phyloP scores from a whole-genome alignment of 1,140 invertebrate species.

The Wiebesia pumilae region DNA sequence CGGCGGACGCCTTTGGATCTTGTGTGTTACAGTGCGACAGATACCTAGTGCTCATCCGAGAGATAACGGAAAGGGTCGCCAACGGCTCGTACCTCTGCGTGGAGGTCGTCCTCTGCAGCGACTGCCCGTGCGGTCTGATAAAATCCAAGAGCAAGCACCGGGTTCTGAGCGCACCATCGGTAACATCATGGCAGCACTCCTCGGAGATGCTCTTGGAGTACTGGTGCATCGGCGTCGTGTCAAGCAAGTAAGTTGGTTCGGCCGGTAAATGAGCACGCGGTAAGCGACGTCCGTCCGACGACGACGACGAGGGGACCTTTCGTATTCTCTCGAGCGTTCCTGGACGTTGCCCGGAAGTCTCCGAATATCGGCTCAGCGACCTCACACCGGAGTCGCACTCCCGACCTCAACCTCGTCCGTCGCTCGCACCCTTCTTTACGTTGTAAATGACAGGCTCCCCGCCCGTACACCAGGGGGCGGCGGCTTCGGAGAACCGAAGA shows the following conservation, averaged over 20 bases:
- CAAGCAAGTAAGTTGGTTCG: conserved; percentile 77
- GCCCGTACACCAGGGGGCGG: too few relatives aligned
- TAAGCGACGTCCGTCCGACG: neutral
- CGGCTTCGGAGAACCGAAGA: too few relatives aligned
- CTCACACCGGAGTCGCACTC: neutral
- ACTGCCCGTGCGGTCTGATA: conserved; percentile 79
- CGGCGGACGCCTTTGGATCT: neutral
- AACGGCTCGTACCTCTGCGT: conserved; percentile 80
- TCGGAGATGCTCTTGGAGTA: conserved; percentile 81
- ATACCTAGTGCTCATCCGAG: conserved; percentile 77
- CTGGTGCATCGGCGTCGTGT: conserved; percentile 81
- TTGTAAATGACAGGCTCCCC: too few relatives aligned
- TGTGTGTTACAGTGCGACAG: conserved; percentile 67
- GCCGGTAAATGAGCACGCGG: neutral
- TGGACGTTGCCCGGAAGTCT: conserved; percentile 19
- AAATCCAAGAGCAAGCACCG: conserved; percentile 73
- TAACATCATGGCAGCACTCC: conserved; percentile 69
- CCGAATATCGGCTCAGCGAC: neutral
- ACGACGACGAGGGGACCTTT: conserved; percentile 5
- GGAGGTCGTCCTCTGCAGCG: conserved; percentile 83
- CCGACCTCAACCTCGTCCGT: too few relatives aligned
- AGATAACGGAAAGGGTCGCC: conserved; percentile 75
- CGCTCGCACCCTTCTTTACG: too few relatives aligned
- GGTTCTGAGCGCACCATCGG: conserved; percentile 63
- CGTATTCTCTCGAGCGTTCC: conserved; percentile 28